These are phyloP conservation scores for Thumatha senex DNA, from an alignment of 2,888 invertebrate species.

Conservation along the genomic window DNA sequence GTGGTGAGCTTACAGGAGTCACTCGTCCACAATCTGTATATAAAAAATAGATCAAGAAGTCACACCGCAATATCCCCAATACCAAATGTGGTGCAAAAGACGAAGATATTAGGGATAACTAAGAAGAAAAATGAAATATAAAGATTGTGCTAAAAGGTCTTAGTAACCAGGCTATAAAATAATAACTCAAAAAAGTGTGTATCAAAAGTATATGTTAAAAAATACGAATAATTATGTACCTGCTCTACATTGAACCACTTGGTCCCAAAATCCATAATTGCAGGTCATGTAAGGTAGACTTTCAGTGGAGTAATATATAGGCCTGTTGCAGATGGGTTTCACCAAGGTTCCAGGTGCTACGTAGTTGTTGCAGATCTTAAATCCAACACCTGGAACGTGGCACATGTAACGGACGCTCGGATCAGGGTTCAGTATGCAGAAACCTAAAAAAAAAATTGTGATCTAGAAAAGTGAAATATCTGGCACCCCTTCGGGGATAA, in stretches of 20 bases:
- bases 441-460: conserved; percentile 1
- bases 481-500: too few species aligned
- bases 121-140: too few species aligned
- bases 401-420: conserved; percentile 5
- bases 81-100: not conserved
- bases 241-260: conserved; percentile 6
- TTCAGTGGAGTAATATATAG: conserved; percentile 2
- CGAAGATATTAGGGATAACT: not conserved
- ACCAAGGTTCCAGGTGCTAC: conserved; percentile 5
- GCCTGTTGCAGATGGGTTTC: conserved; percentile 5
- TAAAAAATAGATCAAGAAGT: not conserved
- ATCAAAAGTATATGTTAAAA: too few species aligned
- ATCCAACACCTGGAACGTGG: conserved; percentile 3
- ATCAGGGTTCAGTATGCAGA: conserved; percentile 6
- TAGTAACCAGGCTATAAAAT: too few species aligned
- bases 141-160: too few species aligned
- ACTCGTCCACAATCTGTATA: conserved; percentile 30
- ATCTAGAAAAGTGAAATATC: too few species aligned
- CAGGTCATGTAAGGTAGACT: conserved; percentile 4
- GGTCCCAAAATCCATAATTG: conserved; percentile 4
- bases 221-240: not conserved
- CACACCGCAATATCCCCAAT: too few species aligned
- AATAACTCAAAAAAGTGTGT: too few species aligned
- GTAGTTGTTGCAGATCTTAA: conserved; percentile 2
- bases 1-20: conserved; percentile 44